phyloP scores from a whole-genome alignment of 2,797 vertebrate genomes.

The Bovichtus diacanthus region DNA sequence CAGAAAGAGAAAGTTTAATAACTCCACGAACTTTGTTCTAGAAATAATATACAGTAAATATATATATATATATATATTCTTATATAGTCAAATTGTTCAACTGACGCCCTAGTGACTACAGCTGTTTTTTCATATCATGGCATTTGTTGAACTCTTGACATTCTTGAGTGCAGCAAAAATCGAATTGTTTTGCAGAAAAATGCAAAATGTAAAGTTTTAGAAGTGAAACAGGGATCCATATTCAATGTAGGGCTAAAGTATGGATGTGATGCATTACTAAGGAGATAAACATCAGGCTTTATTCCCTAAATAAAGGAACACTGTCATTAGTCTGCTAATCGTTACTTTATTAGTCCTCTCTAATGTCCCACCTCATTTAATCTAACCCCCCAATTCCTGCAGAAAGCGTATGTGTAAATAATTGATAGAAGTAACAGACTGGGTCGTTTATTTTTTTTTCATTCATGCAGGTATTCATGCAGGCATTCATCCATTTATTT shows the following conservation, averaged over 20 bases:
- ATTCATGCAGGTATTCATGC: slow-evolving; percentile 34
- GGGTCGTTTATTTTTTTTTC: neutral
- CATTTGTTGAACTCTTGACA: neutral
- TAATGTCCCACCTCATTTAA: slow-evolving; percentile 15
- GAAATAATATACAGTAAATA: neutral
- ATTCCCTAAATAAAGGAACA: slow-evolving; percentile 12
- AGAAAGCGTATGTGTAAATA: neutral
- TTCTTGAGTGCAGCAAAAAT: neutral
- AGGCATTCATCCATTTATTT: slow-evolving; percentile 37
- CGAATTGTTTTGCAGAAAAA: neutral
- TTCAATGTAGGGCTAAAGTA: neutral
- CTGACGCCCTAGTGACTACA: too few species aligned
- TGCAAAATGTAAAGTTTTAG: neutral
- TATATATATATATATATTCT: too few species aligned
- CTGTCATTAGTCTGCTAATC: slow-evolving; percentile 12
- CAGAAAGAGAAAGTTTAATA: neutral
- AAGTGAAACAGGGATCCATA: neutral
- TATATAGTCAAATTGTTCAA: too few species aligned
- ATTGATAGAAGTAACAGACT: neutral
- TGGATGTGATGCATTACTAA: neutral
- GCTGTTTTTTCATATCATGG: neutral
- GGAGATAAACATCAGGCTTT: slow-evolving; percentile 16
- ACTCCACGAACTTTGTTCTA: neutral
- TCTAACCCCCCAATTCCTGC: slow-evolving; percentile 8
- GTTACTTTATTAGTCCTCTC: slow-evolving; percentile 12